phyloP scores from a whole-genome alignment of 2,888 invertebrate species.

The Diplolepis rosae region DNA sequence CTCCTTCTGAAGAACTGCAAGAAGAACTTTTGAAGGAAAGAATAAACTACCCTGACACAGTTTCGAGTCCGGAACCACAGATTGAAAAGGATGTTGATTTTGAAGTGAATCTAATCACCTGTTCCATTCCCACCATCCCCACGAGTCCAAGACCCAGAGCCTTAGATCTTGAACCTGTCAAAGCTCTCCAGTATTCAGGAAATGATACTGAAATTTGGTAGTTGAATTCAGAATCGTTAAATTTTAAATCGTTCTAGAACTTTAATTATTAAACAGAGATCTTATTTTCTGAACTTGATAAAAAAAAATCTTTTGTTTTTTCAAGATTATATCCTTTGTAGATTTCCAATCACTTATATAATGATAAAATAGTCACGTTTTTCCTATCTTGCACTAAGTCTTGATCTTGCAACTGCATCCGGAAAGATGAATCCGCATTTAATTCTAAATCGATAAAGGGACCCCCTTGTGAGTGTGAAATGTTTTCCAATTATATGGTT shows the following conservation, averaged over 20 bases:
- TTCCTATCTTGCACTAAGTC: slow-evolving; percentile 43
- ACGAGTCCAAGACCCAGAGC: slow-evolving; percentile 79
- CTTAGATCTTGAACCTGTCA: slow-evolving; percentile 79
- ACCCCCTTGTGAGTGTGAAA: slow-evolving; percentile 53
- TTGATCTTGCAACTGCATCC: slow-evolving; percentile 45
- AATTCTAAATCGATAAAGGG: slow-evolving; percentile 44
- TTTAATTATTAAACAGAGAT: neutral
- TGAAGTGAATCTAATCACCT: slow-evolving; percentile 61
- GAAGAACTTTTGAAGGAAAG: slow-evolving; percentile 78
- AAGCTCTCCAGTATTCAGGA: slow-evolving; percentile 80
- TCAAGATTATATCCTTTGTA: neutral
- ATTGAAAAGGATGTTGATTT: slow-evolving; percentile 67
- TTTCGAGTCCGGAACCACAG: slow-evolving; percentile 73
- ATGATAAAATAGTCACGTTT: slow-evolving; percentile 52
- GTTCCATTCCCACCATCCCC: slow-evolving; percentile 44
- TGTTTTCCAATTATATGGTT: slow-evolving; percentile 62
- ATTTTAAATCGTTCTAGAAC: neutral
- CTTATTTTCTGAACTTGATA: neutral
- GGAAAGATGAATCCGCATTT: slow-evolving; percentile 43
- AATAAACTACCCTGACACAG: slow-evolving; percentile 82
- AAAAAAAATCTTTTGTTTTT: neutral
- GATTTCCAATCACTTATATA: neutral
- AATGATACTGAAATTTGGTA: slow-evolving; percentile 87
- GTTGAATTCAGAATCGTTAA: slow-evolving; percentile 44
- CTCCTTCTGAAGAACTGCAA: slow-evolving; percentile 69